Evolutionary conservation across 1,140 invertebrate genomes (phyloP), one percentile per base, ranked within the genome.

Genomic region (Lepidostoma basale): DNA sequence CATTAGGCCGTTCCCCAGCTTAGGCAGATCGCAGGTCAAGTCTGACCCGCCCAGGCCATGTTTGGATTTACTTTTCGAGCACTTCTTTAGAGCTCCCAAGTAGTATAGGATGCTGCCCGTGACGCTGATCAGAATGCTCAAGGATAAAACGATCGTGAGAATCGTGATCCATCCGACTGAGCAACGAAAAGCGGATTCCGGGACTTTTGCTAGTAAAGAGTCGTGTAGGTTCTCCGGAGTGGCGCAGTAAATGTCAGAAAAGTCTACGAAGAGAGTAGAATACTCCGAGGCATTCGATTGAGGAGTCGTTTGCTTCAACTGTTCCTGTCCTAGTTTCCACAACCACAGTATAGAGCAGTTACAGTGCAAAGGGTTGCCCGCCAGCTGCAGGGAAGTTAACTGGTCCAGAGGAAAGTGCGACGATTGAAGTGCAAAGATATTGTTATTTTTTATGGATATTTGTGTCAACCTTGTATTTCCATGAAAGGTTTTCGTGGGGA

Each of bases 341-440:
- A 96, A 80, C 93, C 93, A 96, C 40, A 91, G 83, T 52, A 95
- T 78, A 14, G 92, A 93, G 75, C 94, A 96, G 79, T 95, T 95
- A 79, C 94, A 96, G 58, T 89, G 84, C 45, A 95, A 85, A 1
- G 92, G 93, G 82, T 95, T 95, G 12, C 91, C 91, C 23, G 89
- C 88, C 20, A 95, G 83, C 69, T 87, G 85, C 1, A 94, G 81
- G 58, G 85, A 85, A 73, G 86, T 83, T 65, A 94, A 76, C 56
- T 87, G 86, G 76, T 93, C 91, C 58, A 93, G 84, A 8, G 92
- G 92, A 74, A 93, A 92, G 77, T 92, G 89, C 10, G 88, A 89
- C 0, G 90, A 89, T 75, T 92, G 90, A 10, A 93, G 79, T 0
- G 88, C 89, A 71, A 86, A 86, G 68, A 93, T 76, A 42, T 85